Evolutionary conservation across 2,888 invertebrate genomes (phyloP), one percentile per base, ranked within the genome.

Genomic region (Galerucella nymphaeae): DNA sequence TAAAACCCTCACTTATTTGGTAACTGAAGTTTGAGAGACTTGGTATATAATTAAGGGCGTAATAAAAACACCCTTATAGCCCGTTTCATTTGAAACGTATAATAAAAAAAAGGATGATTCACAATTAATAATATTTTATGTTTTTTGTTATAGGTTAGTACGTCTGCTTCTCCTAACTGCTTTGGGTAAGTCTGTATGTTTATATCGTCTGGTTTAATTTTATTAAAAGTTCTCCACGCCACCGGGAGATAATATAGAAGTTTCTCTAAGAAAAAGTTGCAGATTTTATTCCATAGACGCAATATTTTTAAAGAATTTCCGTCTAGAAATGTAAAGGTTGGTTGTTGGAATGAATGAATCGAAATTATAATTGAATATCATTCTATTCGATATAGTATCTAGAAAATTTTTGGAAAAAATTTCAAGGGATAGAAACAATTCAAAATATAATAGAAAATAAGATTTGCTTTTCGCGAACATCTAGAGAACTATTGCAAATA

Each of bases 41-140:
- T 41, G 10, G 14, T 59, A 38, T 62, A 62, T 62, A 62, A 62
- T 62, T 62, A 62, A 62, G 61, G 42, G 61, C 42, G 61, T 62
- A 62, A 62, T 62, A 62, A 62, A 62, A 59, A 62, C 41, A 42
- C 61, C 42, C 61, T 42, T 41, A 62, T 62, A 42, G 42, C 38
- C 16, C 42, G 13, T 18, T 62, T 18, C 23, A 42, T 13, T 30
- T 9, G 18, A 42, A 3, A 16, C 53, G 48, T 48, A 38, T 59
- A 38, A 59, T 59, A 9, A 59, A 41, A 38, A 14, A 59, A 59
- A 14, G 5, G 30, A 38, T 18, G 42, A 18, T 62, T 62, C 30
- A 42, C 42, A 42, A 42, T 62, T 42, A 18, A 59, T 59, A 38
- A 41, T 62, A 38, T 14, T 45, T 45, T 1, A 62, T 42, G 6